Evolutionary conservation across 2,797 vertebrate genomes (phyloP).

Genomic region (Tragopan temminckii): DNA sequence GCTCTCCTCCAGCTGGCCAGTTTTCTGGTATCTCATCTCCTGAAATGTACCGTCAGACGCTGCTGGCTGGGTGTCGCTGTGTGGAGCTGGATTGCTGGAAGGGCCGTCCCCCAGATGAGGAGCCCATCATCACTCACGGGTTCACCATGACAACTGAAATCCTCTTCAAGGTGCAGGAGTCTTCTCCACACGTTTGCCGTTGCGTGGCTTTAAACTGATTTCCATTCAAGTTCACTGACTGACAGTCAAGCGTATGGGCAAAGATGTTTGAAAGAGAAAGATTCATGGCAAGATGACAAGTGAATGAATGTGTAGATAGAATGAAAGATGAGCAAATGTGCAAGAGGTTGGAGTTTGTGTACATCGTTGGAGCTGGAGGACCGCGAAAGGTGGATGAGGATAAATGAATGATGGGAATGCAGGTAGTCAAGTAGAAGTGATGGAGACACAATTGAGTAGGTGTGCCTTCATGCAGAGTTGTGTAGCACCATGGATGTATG

Average conservation of each 20-base stretch:
- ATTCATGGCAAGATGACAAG: background rate
- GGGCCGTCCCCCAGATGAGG: slow-evolving; percentile 94
- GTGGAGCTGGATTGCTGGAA: slow-evolving; percentile 99
- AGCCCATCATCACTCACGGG: slow-evolving; percentile 97
- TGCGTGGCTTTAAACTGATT: background rate
- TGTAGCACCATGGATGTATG: background rate
- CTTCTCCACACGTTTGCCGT: background rate
- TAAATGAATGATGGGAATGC: background rate
- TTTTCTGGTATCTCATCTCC: slow-evolving; percentile 96
- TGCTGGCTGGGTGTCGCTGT: slow-evolving; percentile 94
- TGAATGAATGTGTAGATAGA: background rate
- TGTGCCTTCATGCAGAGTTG: background rate
- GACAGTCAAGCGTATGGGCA: background rate
- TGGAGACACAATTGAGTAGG: background rate
- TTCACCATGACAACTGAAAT: slow-evolving; percentile 99
- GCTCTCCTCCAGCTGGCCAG: slow-evolving; percentile 88
- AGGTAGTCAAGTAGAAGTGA: background rate
- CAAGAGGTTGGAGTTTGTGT: background rate
- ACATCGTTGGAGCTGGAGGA: background rate
- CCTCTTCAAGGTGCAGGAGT: slow-evolving; percentile 89
- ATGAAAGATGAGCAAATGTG: background rate
- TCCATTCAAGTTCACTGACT: background rate
- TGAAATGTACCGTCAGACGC: slow-evolving; percentile 97
- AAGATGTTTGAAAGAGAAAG: background rate
- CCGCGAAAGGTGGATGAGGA: background rate